phyloP scores from a whole-genome alignment of 2,797 vertebrate genomes.

The Alectoris magna region DNA sequence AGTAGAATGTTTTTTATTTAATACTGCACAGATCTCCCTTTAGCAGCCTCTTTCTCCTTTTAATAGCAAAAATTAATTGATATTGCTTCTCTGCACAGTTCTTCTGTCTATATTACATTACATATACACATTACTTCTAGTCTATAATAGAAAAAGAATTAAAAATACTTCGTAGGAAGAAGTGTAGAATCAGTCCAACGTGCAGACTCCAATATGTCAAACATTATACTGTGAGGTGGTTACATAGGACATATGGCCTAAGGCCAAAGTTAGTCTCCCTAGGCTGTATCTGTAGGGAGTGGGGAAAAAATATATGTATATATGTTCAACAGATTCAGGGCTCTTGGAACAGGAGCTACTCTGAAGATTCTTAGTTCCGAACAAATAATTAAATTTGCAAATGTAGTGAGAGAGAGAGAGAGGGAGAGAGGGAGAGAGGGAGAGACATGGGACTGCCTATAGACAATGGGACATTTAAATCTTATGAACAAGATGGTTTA shows the following conservation, averaged over 20 bases:
- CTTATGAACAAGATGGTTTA: neutral
- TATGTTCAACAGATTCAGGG: neutral
- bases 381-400: neutral
- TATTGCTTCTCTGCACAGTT: neutral
- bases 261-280: neutral
- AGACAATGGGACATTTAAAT: neutral
- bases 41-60: neutral
- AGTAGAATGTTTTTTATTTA: neutral
- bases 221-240: accelerated
- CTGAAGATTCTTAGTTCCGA: neutral
- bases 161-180: neutral
- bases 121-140: no score
- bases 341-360: neutral
- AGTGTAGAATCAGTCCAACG: neutral
- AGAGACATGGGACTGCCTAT: neutral
- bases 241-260: accelerated
- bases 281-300: neutral
- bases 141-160: neutral
- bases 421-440: neutral
- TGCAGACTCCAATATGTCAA: accelerated
- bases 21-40: neutral
- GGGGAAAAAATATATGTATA: neutral
- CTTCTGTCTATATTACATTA: no score
- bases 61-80: neutral
- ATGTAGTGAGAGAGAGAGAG: neutral